Evolutionary conservation across 2,888 invertebrate species (phyloP), one percentile per base, ranked within the genome.

Genomic region (Subacronicta megacephala): DNA sequence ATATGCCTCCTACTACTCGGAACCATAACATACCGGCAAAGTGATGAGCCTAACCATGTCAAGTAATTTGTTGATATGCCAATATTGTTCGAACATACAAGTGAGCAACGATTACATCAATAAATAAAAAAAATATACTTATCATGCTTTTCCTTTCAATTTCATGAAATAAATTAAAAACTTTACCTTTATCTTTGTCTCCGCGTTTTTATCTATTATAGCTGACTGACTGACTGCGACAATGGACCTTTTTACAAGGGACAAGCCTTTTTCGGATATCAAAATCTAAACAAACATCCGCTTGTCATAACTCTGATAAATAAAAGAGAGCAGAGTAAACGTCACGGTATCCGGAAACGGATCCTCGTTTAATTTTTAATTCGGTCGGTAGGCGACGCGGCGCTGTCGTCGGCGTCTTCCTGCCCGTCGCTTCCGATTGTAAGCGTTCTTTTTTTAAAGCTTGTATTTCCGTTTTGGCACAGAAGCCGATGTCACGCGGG

Each of bases 291-390:
- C 31, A 62, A 67, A 47, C 38, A 59, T 45, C 57, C 45, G 63
- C 52, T 62, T 65, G 59, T 59, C 59, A 72, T 63, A 78, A 68
- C 55, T 64, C 53, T 49, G 63, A 54, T 61, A 62, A 37, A 49
- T 41, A 46, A 59, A 77, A 69, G 75, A 78, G 60, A 81, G 77
- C 72, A 78, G 73, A 78, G 73, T 79, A 81, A 84, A 75, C 85
- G 82, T 85, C 88, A 88, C 83, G 84, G 83, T 83, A 81, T 75
- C 90, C 91, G 93, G 93, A 92, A 93, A 85, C 92, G 91, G 92
- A 92, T 89, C 82, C 90, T 88, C 85, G 84, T 90, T 93, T 92
- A 93, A 93, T 93, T 92, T 93, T 93, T 93, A 92, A 93, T 92
- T 89, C 87, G 81, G 80, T 83, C 79, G 85, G 84, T 81, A 83